phyloP scores from a whole-genome alignment of 2,888 invertebrate genomes.

The Xestia c-nigrum region DNA sequence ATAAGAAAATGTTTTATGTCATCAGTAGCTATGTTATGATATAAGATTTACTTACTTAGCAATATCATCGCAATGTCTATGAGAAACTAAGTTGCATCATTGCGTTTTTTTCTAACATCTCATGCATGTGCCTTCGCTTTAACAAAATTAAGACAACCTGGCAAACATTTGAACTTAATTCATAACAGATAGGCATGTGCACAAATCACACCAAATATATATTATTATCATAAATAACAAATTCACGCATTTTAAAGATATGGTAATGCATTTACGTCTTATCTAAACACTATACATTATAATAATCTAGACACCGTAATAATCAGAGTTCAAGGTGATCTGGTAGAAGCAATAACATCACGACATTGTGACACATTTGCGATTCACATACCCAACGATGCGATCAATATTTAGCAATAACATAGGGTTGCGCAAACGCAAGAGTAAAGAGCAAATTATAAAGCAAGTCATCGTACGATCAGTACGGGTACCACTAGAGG shows the following conservation, averaged over 20 bases:
- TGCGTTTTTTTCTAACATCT: conserved; percentile 19
- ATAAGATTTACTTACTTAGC: conserved; percentile 47
- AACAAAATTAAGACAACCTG: neutral
- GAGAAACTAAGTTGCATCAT: conserved; percentile 49
- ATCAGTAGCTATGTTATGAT: conserved; percentile 45
- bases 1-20: conserved; percentile 45
- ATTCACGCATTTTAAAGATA: conserved; percentile 3
- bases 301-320: conserved; percentile 11
- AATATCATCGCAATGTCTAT: conserved; percentile 37
- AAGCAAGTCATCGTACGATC: conserved; percentile 55
- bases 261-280: neutral
- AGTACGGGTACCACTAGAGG: conserved; percentile 46
- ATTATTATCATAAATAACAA: neutral
- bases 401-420: conserved; percentile 47
- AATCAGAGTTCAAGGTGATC: conserved; percentile 48
- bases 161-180: neutral
- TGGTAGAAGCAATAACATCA: conserved; percentile 33
- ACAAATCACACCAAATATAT: neutral
- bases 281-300: neutral
- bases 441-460: conserved; percentile 61
- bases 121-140: neutral
- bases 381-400: conserved; percentile 32
- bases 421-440: conserved; percentile 43
- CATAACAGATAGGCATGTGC: neutral
- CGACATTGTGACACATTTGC: conserved; percentile 38